These are phyloP conservation scores for Hybognathus amarus DNA, from an alignment of 2,797 vertebrate genomes.

Conservation along the genomic window DNA sequence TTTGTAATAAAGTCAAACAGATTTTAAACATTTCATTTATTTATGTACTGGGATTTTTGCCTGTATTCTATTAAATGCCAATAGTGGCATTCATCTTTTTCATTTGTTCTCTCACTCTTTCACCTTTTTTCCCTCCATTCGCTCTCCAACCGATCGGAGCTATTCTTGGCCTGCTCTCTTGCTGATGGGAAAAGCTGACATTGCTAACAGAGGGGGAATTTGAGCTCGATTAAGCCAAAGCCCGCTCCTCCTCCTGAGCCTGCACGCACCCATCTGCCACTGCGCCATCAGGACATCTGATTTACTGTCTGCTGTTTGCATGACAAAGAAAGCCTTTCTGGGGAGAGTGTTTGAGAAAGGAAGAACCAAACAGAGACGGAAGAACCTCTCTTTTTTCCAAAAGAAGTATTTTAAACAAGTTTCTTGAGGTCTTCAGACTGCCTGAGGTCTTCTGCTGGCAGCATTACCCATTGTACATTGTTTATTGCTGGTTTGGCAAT, in stretches of 20 bases:
- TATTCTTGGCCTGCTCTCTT: constrained; percentile 53
- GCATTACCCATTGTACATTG: constrained; percentile 4
- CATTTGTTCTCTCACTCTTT: neutral
- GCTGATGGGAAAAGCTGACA: constrained; percentile 52
- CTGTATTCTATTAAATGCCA: too few species aligned
- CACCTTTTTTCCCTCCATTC: neutral
- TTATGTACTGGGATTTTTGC: too few species aligned
- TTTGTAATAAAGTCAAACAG: neutral
- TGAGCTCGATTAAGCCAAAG: constrained; percentile 41
- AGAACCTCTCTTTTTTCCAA: constrained; percentile 29
- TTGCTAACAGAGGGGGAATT: constrained; percentile 44
- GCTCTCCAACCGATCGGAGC: constrained; percentile 28
- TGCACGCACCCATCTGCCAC: constrained; percentile 29
- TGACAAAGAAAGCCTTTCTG: constrained; percentile 46
- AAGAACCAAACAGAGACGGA: neutral
- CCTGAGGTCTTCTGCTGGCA: neutral
- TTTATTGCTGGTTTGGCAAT: constrained; percentile 19
- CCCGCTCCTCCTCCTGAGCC: constrained; percentile 34
- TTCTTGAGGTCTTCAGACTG: constrained; percentile 8
- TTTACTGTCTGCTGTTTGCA: constrained; percentile 49
- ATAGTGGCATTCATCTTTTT: neutral
- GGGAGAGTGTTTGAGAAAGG: constrained; percentile 21
- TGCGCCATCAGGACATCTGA: constrained; percentile 36
- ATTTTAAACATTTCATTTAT: too few species aligned
- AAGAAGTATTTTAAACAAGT: constrained; percentile 34